Evolutionary conservation across 2,113 vertebrate genomes (phyloP), one percentile per base, ranked within the genome.

Genomic region (Solenodon paradoxus): DNA sequence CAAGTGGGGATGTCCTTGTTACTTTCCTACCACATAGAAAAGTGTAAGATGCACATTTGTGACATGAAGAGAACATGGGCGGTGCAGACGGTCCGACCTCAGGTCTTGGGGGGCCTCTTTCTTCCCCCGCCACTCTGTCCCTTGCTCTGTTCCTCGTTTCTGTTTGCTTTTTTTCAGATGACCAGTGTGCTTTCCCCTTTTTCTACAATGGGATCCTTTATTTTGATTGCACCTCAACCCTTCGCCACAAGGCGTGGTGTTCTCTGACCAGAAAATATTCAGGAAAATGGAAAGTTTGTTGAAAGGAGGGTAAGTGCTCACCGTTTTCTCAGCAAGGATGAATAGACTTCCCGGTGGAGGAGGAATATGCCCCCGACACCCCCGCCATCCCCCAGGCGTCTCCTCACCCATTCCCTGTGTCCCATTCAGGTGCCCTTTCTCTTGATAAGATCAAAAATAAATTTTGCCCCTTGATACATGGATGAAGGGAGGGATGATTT

Each of bases 171-270:
- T 28, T 38, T 68, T 24, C 51, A 80, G 75, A 6, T 7, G 0
- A 26, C 5, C 0, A 4, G 17, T 80, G 88, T 28, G 15, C 19
- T 68, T 35, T 90, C 49, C 88, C 63, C 1, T 80, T 90, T 42
- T 20, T 2, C 30, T 80, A 80, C 30, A 3, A 0, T 9, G 22
- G 40, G 38, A 12, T 0, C 1, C 12, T 2, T 7, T 20, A 69
- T 30, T 90, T 47, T 7, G 38, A 90, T 42, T 90, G 75, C 38
- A 69, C 20, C 20, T 0, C 0, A 0, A 3, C 0, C 1, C 1
- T 4, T 42, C 69, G 63, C 40, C 0, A 9, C 1, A 9, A 2
- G 6, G 0, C 5, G 0, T 90, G 88, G 49, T 90, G 75, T 69
- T 55, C 88, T n/a, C 30, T 69, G 1, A 16, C 53, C 2, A 4